Evolutionary conservation across 2,888 invertebrate species (phyloP).

Genomic region (Kryphioiulus occultus): DNA sequence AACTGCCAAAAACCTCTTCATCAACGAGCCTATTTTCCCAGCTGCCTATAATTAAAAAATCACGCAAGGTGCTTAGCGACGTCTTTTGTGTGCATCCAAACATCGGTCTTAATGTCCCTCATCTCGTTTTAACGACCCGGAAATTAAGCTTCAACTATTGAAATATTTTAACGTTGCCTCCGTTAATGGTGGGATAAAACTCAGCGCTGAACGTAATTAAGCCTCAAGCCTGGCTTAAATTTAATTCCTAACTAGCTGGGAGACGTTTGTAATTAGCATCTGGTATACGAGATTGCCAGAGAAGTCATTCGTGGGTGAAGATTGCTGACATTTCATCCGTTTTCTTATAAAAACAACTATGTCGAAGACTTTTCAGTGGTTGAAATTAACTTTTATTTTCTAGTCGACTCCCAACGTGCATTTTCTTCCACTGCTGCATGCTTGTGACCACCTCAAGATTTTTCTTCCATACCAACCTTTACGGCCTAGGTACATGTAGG

Average conservation of each 20-base stretch:
- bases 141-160: conserved; percentile 20
- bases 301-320: not conserved
- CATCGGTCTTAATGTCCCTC: not conserved
- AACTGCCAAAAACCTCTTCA: not conserved
- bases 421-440: too few relatives aligned
- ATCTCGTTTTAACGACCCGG: conserved; percentile 24
- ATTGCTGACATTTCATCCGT: not conserved
- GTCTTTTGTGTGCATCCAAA: not conserved
- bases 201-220: not conserved
- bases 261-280: conserved; percentile 32
- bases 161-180: not conserved
- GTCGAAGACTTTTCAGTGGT: not conserved
- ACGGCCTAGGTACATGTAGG: too few relatives aligned
- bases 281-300: not conserved
- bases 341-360: not conserved
- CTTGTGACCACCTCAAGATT: too few relatives aligned
- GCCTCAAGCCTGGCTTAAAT: not conserved
- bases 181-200: not conserved
- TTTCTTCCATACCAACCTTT: too few relatives aligned
- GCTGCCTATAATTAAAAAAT: not conserved
- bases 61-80: not conserved
- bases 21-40: not conserved
- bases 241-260: conserved; percentile 20
- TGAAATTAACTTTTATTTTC: not conserved
- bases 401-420: not conserved